phyloP scores from a whole-genome alignment of 1,140 invertebrate genomes.

The Macrostomum lignano region DNA sequence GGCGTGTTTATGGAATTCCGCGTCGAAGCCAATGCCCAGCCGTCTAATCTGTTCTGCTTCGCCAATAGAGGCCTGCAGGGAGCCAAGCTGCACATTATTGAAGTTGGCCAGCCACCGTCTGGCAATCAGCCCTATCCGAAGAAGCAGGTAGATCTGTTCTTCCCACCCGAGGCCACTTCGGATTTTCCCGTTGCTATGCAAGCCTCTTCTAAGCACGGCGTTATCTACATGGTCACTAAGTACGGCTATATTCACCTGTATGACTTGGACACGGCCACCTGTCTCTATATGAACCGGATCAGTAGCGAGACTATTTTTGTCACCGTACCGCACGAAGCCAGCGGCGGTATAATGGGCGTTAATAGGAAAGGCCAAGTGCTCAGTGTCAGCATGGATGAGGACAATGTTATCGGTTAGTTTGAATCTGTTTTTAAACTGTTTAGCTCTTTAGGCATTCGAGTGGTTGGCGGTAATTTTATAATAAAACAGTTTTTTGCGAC shows the following conservation, averaged over 20 bases:
- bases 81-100: constrained; percentile 71
- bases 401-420: no score
- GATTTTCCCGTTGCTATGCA: constrained; percentile 99
- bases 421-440: no score
- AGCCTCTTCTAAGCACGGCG: constrained; percentile 54
- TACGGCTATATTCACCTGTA: constrained; percentile 98
- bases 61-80: constrained; percentile 44
- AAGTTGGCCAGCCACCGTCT: constrained; percentile 71
- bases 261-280: constrained; percentile 86
- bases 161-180: constrained; percentile 79
- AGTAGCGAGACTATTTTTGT: constrained; percentile 97
- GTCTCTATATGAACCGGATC: constrained; percentile 97
- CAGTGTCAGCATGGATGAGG: no score
- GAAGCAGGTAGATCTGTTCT: constrained; percentile 93
- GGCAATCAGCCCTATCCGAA: constrained; percentile 87
- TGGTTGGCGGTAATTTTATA: no score
- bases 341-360: constrained; percentile 88
- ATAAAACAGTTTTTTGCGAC: no score
- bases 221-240: constrained; percentile 94
- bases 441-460: no score
- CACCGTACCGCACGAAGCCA: constrained; percentile 74
- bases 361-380: constrained; percentile 83
- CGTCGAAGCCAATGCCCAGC: constrained; percentile 74
- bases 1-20: constrained; percentile 88
- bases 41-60: constrained; percentile 85